phyloP scores from a whole-genome alignment of 2,888 invertebrate species.

The Dioctria rufipes region DNA sequence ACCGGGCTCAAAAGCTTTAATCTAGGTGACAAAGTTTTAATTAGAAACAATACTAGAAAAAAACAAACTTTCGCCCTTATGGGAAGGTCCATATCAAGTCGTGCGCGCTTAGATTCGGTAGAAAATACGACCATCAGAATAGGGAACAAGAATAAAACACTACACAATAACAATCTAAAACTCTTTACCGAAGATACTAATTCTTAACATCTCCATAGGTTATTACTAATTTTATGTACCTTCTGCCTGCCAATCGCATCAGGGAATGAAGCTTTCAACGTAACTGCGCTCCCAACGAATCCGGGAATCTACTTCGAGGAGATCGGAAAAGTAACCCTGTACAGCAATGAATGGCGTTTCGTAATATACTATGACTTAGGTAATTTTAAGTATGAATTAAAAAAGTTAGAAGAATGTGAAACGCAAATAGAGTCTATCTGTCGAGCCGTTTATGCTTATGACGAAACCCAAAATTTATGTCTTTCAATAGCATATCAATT shows the following conservation, averaged over 20 bases:
- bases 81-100: constrained; percentile 53
- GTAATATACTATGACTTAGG: constrained; percentile 37
- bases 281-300: not conserved
- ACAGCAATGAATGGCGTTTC: constrained; percentile 43
- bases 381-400: constrained; percentile 16
- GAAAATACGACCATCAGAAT: constrained; percentile 49
- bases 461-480: not conserved
- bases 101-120: constrained; percentile 18
- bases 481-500: not conserved
- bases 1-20: not conserved
- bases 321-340: constrained; percentile 43
- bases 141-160: constrained; percentile 6
- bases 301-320: constrained; percentile 57
- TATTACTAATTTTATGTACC: not conserved
- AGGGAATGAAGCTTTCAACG: not conserved
- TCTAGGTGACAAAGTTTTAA: constrained; percentile 3
- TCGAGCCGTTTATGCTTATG: not conserved
- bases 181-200: not conserved
- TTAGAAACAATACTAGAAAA: not conserved
- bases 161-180: constrained; percentile 35
- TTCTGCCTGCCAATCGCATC: not conserved
- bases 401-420: not conserved
- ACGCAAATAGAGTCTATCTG: not conserved
- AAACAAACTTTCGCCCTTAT: constrained; percentile 51
- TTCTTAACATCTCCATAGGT: constrained; percentile 13